Conservation (phyloP, 2,113 vertebrate species). For the Cebus imitator region DNA sequence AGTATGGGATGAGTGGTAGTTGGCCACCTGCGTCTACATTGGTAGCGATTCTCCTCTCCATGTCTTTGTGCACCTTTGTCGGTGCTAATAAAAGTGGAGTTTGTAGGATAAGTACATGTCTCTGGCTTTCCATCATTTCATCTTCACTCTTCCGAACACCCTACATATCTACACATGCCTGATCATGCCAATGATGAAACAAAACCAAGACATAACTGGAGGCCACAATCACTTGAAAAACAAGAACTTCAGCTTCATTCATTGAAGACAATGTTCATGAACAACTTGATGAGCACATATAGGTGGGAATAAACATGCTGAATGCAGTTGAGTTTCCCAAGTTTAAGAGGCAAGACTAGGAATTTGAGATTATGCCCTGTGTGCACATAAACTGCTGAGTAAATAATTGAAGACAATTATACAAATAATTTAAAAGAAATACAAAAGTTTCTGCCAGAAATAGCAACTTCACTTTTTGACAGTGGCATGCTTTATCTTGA, state of each 20-base stretch:
- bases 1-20: background rate
- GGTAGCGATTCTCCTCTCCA: too few species aligned
- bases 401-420: background rate
- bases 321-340: background rate
- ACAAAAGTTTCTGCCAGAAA: background rate
- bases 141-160: background rate
- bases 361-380: background rate
- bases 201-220: background rate
- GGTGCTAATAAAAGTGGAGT: background rate
- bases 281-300: background rate
- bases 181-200: background rate
- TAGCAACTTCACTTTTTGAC: background rate
- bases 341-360: background rate
- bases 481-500: background rate
- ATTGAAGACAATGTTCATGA: background rate
- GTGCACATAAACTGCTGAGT: too few species aligned
- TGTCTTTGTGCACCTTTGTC: fast-evolving
- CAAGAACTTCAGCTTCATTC: too few species aligned
- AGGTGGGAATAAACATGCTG: background rate
- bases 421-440: background rate
- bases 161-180: background rate
- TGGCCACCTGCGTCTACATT: fast-evolving
- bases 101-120: background rate
- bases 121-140: too few species aligned
- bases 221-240: background rate